Conservation (phyloP, 2,113 vertebrate species). For the Clinocottus analis region DNA sequence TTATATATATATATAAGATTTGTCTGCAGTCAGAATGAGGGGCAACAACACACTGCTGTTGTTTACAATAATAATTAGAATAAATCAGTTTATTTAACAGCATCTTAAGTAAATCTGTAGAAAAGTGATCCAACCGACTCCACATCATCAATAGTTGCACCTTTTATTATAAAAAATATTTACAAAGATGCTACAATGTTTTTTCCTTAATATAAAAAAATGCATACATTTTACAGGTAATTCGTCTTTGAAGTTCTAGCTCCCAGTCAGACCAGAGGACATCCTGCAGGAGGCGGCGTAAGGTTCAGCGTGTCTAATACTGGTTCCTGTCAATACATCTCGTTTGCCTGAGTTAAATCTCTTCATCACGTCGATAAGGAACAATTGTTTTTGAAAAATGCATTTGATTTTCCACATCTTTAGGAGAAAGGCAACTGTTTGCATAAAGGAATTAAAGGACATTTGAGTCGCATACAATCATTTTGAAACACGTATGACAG, state of each 20-base stretch:
- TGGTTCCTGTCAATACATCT: conserved; percentile 77
- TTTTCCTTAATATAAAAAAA: conserved; percentile 84
- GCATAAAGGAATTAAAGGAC: conserved; percentile 80
- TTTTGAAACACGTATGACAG: conserved; percentile 77
- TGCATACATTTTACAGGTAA: conserved; percentile 86
- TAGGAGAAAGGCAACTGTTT: conserved; percentile 81
- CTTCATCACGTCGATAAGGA: conserved; percentile 71
- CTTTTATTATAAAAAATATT: conserved; percentile 88
- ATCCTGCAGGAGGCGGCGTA: conserved; percentile 81
- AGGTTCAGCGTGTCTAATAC: conserved; percentile 80
- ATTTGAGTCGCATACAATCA: conserved; percentile 78
- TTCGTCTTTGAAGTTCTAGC: conserved; percentile 84
- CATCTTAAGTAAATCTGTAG: neutral
- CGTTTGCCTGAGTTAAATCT: conserved; percentile 83
- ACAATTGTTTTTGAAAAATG: conserved; percentile 71
- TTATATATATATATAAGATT: no score
- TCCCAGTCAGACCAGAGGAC: conserved; percentile 82
- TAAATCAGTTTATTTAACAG: no score
- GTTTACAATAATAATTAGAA: no score
- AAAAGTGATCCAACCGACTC: conserved; percentile 4
- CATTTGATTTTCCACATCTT: conserved; percentile 77
- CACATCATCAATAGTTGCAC: conserved; percentile 76
- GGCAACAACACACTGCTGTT: no score
- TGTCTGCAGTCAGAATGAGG: no score
- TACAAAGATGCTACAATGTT: conserved; percentile 86